Percentiles rank a stretch among this genome's conserved stretches.
Evolutionary conservation across 1,140 invertebrate genomes (phyloP).

Genomic region (Drosophila bipectinata): DNA sequence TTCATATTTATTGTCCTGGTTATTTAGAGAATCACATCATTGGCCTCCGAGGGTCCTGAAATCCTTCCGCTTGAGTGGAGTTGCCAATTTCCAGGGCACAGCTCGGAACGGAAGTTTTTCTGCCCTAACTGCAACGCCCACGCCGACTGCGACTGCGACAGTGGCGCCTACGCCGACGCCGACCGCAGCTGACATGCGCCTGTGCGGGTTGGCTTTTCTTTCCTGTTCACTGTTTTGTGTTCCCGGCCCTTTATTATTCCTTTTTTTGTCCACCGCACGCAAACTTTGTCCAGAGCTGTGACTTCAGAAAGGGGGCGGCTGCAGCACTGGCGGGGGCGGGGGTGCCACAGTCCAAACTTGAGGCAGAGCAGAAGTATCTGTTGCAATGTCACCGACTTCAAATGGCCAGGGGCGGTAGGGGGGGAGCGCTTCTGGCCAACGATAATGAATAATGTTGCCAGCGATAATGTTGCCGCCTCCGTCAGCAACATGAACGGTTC

Average conservation of each 20-base stretch:
- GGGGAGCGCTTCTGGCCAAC: constrained; percentile 23
- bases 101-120: constrained; percentile 74
- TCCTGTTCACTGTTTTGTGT: constrained; percentile 26
- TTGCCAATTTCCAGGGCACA: constrained; percentile 65
- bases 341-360: constrained; percentile 44
- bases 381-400: constrained; percentile 77
- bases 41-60: background rate
- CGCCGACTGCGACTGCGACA: background rate
- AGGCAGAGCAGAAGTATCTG: constrained; percentile 66
- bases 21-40: constrained; percentile 2
- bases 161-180: background rate
- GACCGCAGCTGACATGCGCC: constrained; percentile 34
- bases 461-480: constrained; percentile 72
- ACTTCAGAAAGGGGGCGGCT: constrained; percentile 43
- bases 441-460: constrained; percentile 77
- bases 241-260: constrained; percentile 27
- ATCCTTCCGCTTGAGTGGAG: constrained; percentile 49
- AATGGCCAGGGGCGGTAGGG: constrained; percentile 29
- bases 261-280: constrained; percentile 48
- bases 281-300: constrained; percentile 70
- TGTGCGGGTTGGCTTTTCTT: constrained; percentile 44
- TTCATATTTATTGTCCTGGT: constrained; percentile 25
- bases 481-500: constrained; percentile 45
- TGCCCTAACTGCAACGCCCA: constrained; percentile 14
- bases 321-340: background rate